Base-by-base conservation (phyloP, 2,888 invertebrate species). In the Pandemis corylana region DNA sequence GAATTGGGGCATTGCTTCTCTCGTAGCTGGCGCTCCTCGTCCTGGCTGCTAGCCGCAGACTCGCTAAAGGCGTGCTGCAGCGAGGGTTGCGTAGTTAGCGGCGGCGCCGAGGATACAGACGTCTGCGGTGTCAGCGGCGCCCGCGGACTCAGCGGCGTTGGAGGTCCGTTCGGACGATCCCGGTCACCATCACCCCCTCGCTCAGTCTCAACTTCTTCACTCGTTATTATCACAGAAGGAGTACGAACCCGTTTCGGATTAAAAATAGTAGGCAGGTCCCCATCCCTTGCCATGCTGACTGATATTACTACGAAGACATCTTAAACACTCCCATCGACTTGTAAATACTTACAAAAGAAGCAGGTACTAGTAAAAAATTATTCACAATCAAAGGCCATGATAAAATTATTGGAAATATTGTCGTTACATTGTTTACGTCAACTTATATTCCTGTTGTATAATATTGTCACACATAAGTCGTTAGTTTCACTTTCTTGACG, bases 201-300 rank as follows among this genome's bases (percentile, higher is more conserved):
- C 76, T 90, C 95, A 76, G 80, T 89, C 76, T 92, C 94, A 68
- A 95, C 95, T 80, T 96, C 96, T 80, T 95, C 95, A 80, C 96
- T 96, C 65, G 96, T 96, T 79, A 96, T 96, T 83, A 96, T 96
- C 79, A 96, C 96, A 72, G 96, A 96, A 78, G 96, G 96, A 76
- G 96, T 95, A 77, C 96, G 95, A 74, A 96, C 96, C 80, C 96
- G 94, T 86, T 96, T 96, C 63, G 97, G 97, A 91, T 97, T 97
- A 91, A 97, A 97, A 85, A 97, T 97, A 80, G 97, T 97, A 80
- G 97, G 96, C 91, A 97, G 96, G 89, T 97, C 97, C 83, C 96
- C 96, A 95, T 96, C 96, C 80, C 96, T 95, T 80, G 96, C 96
- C 96, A 96, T 96, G 74, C 83, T 87, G 82, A 72, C 75, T 44